Percentiles rank a stretch among this genome's conserved stretches.
These are phyloP conservation scores for Drosophila arizonae DNA, from an alignment of 1,140 invertebrate genomes.

Conservation along the genomic window DNA sequence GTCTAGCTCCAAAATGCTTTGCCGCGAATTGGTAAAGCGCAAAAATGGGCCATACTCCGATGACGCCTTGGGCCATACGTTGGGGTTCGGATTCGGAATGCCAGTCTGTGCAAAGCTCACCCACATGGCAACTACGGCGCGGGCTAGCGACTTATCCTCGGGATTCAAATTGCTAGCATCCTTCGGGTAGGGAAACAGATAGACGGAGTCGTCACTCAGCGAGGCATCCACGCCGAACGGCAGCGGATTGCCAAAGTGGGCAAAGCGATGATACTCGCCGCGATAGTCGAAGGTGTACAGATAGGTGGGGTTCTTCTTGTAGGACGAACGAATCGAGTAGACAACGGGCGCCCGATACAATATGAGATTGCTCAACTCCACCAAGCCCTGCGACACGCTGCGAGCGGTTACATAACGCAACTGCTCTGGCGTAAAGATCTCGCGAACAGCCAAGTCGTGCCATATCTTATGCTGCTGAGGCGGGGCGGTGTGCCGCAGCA, in stretches of 20 bases:
- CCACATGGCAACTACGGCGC: constrained; percentile 70
- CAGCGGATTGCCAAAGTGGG: constrained; percentile 53
- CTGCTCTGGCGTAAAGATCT: constrained; percentile 64
- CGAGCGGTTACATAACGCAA: constrained; percentile 20
- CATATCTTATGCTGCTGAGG: constrained; percentile 61
- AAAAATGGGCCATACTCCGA: constrained; percentile 72
- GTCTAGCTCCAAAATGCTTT: constrained; percentile 63
- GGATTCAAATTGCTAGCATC: constrained; percentile 61
- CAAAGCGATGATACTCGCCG: constrained; percentile 73
- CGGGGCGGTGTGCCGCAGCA: constrained; percentile 60
- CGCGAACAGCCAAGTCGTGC: constrained; percentile 64
- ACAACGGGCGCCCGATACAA: constrained; percentile 70
- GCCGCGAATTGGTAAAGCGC: constrained; percentile 62
- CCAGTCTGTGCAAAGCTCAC: constrained; percentile 58
- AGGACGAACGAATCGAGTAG: constrained; percentile 53
- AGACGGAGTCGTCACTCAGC: constrained; percentile 79
- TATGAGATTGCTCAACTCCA: constrained; percentile 72
- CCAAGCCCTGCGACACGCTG: constrained; percentile 51
- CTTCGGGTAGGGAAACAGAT: constrained; percentile 77
- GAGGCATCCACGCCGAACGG: constrained; percentile 76
- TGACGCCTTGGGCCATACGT: constrained; percentile 64
- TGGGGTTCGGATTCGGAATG: constrained; percentile 51
- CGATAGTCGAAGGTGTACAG: constrained; percentile 79
- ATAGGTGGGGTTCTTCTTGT: constrained; percentile 53
- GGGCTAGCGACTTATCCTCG: constrained; percentile 61